These are phyloP conservation scores for Cnemophilus loriae DNA, from an alignment of 2,113 vertebrate genomes.

Conservation along the genomic window DNA sequence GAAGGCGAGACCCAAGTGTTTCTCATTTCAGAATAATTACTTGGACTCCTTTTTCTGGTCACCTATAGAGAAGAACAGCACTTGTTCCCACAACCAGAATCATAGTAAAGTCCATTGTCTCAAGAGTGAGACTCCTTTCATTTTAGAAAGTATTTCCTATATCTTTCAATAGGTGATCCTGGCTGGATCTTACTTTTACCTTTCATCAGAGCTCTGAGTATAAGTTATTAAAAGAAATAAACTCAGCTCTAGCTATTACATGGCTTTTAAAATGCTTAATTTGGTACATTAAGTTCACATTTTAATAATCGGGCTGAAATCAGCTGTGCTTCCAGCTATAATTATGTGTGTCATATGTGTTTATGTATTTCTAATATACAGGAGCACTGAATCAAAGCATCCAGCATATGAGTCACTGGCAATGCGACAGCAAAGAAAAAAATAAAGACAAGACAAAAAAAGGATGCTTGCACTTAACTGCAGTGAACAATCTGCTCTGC, in stretches of 20 bases:
- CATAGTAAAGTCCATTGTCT: not conserved
- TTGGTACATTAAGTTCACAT: not conserved
- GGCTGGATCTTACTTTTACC: not conserved
- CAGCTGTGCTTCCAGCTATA: constrained; percentile 2
- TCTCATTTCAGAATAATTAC: not conserved
- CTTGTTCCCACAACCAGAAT: not conserved
- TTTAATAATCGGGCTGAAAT: not conserved
- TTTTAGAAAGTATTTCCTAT: not conserved
- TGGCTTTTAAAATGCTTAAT: not conserved
- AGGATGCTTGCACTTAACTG: not conserved
- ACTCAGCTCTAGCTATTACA: not conserved
- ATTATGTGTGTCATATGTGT: not conserved
- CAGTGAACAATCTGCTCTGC: not conserved
- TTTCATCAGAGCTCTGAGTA: not conserved
- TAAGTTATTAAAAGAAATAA: constrained; percentile 5
- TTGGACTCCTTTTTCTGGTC: not conserved
- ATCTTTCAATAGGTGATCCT: not conserved
- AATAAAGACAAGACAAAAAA: not conserved
- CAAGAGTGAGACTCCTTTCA: not conserved
- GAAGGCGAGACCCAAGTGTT: not conserved
- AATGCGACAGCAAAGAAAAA: not conserved
- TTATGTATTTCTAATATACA: constrained; percentile 13
- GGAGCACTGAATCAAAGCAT: not conserved
- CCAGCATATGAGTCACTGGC: not conserved
- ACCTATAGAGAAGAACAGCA: not conserved